Evolutionary conservation across 2,113 vertebrate genomes (phyloP).

Genomic region (Noctilio leporinus): DNA sequence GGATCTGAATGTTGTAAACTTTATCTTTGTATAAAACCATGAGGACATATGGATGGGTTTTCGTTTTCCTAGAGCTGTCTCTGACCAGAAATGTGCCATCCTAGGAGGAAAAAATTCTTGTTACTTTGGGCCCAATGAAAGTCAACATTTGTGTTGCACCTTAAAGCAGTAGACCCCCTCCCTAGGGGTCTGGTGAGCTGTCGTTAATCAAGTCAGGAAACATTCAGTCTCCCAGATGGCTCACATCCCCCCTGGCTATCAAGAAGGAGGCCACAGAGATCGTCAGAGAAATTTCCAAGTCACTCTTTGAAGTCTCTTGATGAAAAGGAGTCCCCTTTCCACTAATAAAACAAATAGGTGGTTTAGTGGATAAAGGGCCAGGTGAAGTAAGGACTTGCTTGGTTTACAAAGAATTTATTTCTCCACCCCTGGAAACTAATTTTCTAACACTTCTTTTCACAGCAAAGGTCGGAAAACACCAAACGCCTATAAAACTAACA

Average conservation of each 20-base stretch:
- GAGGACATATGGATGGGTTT: slow-evolving; percentile 89
- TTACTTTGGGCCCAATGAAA: neutral
- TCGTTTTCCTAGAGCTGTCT: slow-evolving; percentile 89
- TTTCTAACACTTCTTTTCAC: neutral
- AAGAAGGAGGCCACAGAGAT: neutral
- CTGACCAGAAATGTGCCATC: slow-evolving; percentile 95
- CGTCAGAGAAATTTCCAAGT: neutral
- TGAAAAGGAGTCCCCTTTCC: neutral
- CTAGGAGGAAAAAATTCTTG: slow-evolving; percentile 72
- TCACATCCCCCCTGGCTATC: neutral
- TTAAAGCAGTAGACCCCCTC: neutral
- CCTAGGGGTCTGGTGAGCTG: neutral
- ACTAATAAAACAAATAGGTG: neutral
- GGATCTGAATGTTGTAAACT: slow-evolving; percentile 96
- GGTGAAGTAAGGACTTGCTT: neutral
- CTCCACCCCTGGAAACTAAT: neutral
- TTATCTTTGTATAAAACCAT: slow-evolving; percentile 95
- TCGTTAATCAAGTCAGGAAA: neutral
- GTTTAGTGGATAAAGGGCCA: neutral
- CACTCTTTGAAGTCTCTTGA: neutral
- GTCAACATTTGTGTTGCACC: neutral
- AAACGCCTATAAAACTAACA: neutral
- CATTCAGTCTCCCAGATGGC: neutral
- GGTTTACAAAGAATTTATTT: neutral
- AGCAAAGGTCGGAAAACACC: neutral